Evolutionary conservation across 1,140 invertebrate genomes (phyloP), one percentile per base, ranked within the genome.

Genomic region (Cotesia typhae): DNA sequence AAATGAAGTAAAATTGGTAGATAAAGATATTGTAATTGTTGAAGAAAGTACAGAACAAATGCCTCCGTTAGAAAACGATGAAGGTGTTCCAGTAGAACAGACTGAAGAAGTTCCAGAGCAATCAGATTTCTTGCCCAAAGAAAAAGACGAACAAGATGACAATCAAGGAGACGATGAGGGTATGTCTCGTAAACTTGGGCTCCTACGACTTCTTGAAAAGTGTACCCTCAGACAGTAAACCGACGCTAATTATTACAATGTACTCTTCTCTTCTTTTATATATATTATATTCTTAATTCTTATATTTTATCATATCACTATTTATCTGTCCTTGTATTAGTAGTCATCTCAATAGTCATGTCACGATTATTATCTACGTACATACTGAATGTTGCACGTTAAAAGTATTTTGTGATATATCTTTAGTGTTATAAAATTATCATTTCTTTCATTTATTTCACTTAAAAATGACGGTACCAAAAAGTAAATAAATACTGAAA

Each of bases 41-140:
- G 78, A 79, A 64, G 78, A 78, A 60, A 73, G 3, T 68, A 7
- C 41, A 76, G 69, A 79, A 80, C 12, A 78, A 79, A 71, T 37
- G 57, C 17, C 78, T 75, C 6, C 55, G 9, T 9, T 12, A 73
- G 75, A 76, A 55, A 74, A 81, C 51, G 74, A 73, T 47, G 61
- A 76, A 38, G 70, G 79, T 17, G 61, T 52, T 20, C 38, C 52
- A 66, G 61, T 47, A 10, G 38, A 37, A 47, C 41, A 47, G 6
- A 10, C 2, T 47, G 38, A 47, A 41, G 38, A 41, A 47, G 41
- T 47, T 7, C 6, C 41, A 47, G 41, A 47, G 7, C 6, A 47
- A 47, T 47, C 51, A 12, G 47, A 64, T 37, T 47, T 47, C 41
- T 70, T 20, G 36, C 38, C 55, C 35, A 57, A 4, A 14, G 53